Base-by-base conservation (phyloP, 2,797 vertebrate species). In the Antrozous pallidus region DNA sequence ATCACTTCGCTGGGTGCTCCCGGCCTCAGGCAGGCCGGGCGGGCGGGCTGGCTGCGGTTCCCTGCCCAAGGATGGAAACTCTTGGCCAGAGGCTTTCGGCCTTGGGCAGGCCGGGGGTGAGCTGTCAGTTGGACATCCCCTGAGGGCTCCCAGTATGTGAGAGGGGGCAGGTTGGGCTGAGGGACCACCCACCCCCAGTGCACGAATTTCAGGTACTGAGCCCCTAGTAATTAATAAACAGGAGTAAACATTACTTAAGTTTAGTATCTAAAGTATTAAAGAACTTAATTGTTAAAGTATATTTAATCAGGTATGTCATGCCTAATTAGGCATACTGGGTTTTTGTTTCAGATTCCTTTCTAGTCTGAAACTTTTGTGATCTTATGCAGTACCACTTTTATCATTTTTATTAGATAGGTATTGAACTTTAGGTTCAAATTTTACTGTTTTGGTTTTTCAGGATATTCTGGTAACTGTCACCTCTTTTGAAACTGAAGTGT, bases 401-500 rank as follows among this genome's bases (percentile, higher is more conserved):
- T 89, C 45, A 49, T 0, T 91, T 69, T 83, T 22, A 18, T 74
- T 67, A 70, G 58, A 12, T n/a, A 80, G n/a, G 40, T 42, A 49
- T 70, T 28, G 26, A 82, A 42, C 42, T 63, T 18, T 10, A 78
- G n/a, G 28, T 81, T 88, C 26, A 90, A 31, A 75, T 70, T 38
- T 80, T 65, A 42, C 28, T 65, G 14, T 77, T 82, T 92, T 31
- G 4, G 67, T 92, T 75, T 84, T 71, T 12, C n/a, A 33, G 1
- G 82, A 74, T 31, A n/a, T 40, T 70, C 70, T 47, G 22, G 11
- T 79, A 71, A 65, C 31, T 51, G 10, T 74, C 56, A 51, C 3
- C 28, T 77, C 49, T 90, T 85, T 73, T 63, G 73, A 78, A 95
- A 90, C 47, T 33, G 36, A 74, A 93, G 74, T 88, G 5, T 67